Conservation (phyloP, 2,113 vertebrate species). For the Alectura lathami region DNA sequence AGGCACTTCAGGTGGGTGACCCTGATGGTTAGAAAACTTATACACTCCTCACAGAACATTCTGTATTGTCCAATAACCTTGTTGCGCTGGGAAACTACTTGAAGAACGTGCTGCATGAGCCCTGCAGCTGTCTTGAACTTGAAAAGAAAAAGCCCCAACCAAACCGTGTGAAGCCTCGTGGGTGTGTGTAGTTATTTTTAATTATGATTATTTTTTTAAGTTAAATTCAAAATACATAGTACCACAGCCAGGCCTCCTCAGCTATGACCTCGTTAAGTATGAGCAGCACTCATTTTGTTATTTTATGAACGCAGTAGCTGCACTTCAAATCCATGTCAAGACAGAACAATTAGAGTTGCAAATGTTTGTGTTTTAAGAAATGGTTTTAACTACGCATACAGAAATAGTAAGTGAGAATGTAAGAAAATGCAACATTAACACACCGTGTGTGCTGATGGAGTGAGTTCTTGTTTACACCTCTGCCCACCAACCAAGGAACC, state of each 20-base stretch:
- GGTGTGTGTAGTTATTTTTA: not conserved
- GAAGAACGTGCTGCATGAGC: not conserved
- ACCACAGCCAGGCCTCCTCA: not conserved
- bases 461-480: not conserved
- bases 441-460: constrained; percentile 44
- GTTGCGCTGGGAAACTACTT: not conserved
- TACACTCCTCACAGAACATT: not conserved
- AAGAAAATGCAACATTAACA: constrained; percentile 7
- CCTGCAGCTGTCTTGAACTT: not conserved
- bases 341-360: not conserved
- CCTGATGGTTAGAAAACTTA: not conserved
- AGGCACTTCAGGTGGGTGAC: not conserved
- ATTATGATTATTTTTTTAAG: too few relatives aligned
- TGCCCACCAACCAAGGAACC: not conserved
- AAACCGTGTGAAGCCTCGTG: not conserved
- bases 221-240: not conserved
- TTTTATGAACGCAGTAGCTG: not conserved
- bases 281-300: not conserved
- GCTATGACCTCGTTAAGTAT: not conserved
- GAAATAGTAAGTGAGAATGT: not conserved
- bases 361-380: not conserved
- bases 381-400: not conserved
- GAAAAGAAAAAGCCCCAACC: not conserved
- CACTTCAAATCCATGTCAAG: not conserved
- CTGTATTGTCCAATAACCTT: not conserved